A percentile compares a stretch with the other conserved stretches of the same genome.
These are phyloP conservation scores for Cheirogaleus medius DNA, from an alignment of 2,113 vertebrate genomes.

Conservation along the genomic window DNA sequence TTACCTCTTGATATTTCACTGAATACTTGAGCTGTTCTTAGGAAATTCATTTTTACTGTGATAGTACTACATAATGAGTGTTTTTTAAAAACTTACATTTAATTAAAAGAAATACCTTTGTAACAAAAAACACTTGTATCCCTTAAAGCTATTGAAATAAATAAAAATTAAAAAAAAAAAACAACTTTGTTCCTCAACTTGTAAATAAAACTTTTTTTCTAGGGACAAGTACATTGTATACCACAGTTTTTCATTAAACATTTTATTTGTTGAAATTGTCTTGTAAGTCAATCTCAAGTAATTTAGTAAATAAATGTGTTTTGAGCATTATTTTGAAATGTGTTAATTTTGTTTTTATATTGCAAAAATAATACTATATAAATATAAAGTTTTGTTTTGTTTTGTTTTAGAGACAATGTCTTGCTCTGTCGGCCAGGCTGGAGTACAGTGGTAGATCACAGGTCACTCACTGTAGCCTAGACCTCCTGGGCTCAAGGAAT, in stretches of 20 bases:
- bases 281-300: not conserved
- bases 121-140: not conserved
- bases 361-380: not conserved
- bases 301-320: slow-evolving; percentile 54
- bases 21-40: slow-evolving; percentile 19
- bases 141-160: too few relatives aligned
- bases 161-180: not conserved
- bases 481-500: too few relatives aligned
- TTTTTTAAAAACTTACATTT: slow-evolving; percentile 48
- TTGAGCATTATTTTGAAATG: slow-evolving; percentile 20
- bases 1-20: slow-evolving; percentile 21
- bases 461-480: too few relatives aligned
- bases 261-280: slow-evolving; percentile 41
- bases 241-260: slow-evolving; percentile 39
- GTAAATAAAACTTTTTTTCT: slow-evolving; percentile 68
- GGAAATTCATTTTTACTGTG: slow-evolving; percentile 22
- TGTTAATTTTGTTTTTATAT: not conserved
- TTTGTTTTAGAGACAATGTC: too few relatives aligned
- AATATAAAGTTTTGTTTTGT: not conserved
- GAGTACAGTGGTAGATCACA: too few relatives aligned
- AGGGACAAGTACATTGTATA: not conserved
- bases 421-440: too few relatives aligned
- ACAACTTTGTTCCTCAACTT: slow-evolving; percentile 72
- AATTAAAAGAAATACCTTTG: slow-evolving; percentile 68
- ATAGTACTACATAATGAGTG: slow-evolving; percentile 31